Percentiles rank a stretch among this genome's conserved stretches.
These are phyloP conservation scores for Natator depressus DNA, from an alignment of 2,113 vertebrate genomes.

Conservation along the genomic window DNA sequence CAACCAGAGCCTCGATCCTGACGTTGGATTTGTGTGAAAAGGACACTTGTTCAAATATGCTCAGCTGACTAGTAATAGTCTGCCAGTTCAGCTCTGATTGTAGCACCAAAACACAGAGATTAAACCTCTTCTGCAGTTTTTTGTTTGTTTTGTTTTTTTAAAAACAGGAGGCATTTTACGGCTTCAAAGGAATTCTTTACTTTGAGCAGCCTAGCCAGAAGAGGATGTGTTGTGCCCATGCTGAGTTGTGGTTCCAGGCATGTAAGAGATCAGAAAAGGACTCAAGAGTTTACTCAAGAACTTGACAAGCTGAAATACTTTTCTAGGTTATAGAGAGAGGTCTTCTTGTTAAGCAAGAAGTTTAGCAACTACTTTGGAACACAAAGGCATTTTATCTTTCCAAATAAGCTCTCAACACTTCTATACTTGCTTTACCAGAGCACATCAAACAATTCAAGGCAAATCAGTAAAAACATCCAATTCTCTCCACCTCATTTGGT, in stretches of 20 bases:
- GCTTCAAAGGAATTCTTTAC: neutral
- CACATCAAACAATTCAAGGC: neutral
- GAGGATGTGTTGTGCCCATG: neutral
- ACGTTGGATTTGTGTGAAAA: neutral
- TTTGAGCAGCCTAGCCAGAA: neutral
- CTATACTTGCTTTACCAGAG: neutral
- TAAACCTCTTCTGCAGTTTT: neutral
- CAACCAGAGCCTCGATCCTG: neutral
- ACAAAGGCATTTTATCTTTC: neutral
- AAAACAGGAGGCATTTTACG: neutral
- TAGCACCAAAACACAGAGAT: neutral
- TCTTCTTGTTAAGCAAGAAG: neutral
- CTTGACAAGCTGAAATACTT: neutral
- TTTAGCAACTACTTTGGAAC: neutral
- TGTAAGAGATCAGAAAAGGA: neutral
- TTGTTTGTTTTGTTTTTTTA: neutral
- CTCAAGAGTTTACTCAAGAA: neutral
- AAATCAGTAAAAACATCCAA: neutral
- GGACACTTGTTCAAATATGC: neutral
- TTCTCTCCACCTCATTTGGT: too few species aligned
- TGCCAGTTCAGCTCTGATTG: neutral
- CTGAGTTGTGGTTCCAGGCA: neutral
- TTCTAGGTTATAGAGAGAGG: neutral
- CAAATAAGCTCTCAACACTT: neutral
- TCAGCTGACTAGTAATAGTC: neutral